These are phyloP conservation scores for Sparidentex hasta DNA, from an alignment of 2,797 vertebrate species.

Conservation along the genomic window DNA sequence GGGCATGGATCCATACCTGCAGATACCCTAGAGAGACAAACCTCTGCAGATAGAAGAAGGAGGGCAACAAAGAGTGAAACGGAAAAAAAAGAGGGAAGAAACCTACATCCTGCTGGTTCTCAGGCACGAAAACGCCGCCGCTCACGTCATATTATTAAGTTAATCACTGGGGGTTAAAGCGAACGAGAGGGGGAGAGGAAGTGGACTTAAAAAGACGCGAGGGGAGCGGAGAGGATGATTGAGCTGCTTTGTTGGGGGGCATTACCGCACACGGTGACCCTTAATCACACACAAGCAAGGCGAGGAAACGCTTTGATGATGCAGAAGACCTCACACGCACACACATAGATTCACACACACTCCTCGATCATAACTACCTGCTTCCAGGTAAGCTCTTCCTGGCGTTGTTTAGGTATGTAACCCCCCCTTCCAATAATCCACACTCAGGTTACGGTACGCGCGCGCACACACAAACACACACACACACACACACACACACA, in stretches of 20 bases:
- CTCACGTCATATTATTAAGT: constrained; percentile 50
- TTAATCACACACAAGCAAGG: constrained; percentile 69
- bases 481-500: constrained; percentile 27
- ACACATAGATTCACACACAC: constrained; percentile 52
- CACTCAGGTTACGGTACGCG: constrained; percentile 64
- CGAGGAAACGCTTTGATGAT: constrained; percentile 72
- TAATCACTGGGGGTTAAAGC: constrained; percentile 44
- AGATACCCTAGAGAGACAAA: constrained; percentile 35
- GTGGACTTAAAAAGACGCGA: constrained; percentile 16
- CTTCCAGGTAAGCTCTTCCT: constrained; percentile 77
- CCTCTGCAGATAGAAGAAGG: neutral
- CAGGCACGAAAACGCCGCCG: neutral
- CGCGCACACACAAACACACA: constrained; percentile 30
- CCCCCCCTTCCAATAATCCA: constrained; percentile 64
- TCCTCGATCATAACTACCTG: constrained; percentile 63
- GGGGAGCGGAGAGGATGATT: constrained; percentile 55
- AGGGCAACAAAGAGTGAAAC: neutral
- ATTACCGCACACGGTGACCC: constrained; percentile 69
- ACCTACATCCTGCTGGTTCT: constrained; percentile 31
- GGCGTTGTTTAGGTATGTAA: constrained; percentile 73
- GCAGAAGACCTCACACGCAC: constrained; percentile 65
- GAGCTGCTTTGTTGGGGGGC: constrained; percentile 63
- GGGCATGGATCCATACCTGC: constrained; percentile 68
- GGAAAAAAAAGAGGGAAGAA: neutral
- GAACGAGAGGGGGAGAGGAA: constrained; percentile 39